Conservation (phyloP, 1,140 invertebrate species). For the Drosophila leontia region DNA sequence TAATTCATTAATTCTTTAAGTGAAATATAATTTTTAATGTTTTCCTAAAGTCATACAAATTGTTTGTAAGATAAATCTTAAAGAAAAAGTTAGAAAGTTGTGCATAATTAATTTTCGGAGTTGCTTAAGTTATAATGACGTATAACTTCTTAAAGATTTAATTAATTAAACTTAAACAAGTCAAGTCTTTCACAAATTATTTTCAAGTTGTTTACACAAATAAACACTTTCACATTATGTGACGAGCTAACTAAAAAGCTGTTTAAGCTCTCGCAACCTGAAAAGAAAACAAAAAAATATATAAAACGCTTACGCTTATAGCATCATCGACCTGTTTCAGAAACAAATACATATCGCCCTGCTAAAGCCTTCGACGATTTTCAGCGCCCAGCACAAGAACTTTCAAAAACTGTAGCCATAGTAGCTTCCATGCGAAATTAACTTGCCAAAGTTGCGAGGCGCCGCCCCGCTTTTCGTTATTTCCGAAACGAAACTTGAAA, state of each 20-base stretch:
- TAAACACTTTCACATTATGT: conserved; percentile 34
- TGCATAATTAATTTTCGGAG: not conserved
- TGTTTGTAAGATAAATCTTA: not conserved
- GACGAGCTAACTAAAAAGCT: conserved; percentile 56
- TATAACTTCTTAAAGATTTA: not conserved
- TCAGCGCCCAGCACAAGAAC: conserved; percentile 83
- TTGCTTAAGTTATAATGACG: not conserved
- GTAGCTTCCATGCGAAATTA: conserved; percentile 82
- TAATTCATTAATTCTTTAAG: not conserved
- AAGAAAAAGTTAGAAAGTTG: not conserved
- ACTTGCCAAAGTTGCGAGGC: conserved; percentile 75
- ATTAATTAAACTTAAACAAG: not conserved
- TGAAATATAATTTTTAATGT: not conserved
- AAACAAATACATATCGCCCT: conserved; percentile 68
- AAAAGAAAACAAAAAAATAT: conserved; percentile 36
- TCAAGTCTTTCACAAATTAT: not conserved
- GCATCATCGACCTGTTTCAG: conserved; percentile 48
- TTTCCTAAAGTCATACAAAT: not conserved
- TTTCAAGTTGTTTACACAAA: conserved; percentile 24
- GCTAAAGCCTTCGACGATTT: conserved; percentile 83
- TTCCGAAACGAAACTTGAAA: conserved; percentile 79
- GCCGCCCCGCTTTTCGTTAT: conserved; percentile 65
- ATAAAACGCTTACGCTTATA: conserved; percentile 58
- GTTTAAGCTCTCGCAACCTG: conserved; percentile 64
- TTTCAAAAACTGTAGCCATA: conserved; percentile 83